These are phyloP conservation scores for Medauroidea extradentata DNA, from an alignment of 1,140 invertebrate genomes.

Conservation along the genomic window DNA sequence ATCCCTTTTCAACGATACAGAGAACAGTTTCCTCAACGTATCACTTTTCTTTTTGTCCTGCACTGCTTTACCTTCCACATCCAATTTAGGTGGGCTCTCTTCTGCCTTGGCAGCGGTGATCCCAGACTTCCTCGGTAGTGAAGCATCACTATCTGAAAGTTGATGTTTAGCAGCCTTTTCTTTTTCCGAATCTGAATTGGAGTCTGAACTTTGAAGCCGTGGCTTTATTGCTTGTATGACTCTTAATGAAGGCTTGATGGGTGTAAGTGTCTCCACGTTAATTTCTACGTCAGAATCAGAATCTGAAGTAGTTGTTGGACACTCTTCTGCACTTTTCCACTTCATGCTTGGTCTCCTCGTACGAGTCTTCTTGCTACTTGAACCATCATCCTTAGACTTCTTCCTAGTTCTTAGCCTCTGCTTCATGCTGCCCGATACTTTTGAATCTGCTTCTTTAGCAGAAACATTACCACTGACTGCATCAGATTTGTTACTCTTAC, in stretches of 20 bases:
- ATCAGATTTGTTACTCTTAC: too few relatives aligned
- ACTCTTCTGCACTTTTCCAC: slow-evolving; percentile 27
- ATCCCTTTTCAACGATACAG: slow-evolving; percentile 43
- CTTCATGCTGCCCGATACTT: background rate
- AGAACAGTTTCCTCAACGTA: slow-evolving; percentile 62
- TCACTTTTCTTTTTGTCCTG: slow-evolving; percentile 68
- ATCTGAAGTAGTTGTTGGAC: slow-evolving; percentile 30
- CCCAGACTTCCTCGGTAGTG: slow-evolving; percentile 9
- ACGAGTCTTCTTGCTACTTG: background rate
- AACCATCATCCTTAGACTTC: background rate
- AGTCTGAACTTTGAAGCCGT: background rate
- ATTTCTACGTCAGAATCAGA: slow-evolving; percentile 22
- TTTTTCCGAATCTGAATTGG: slow-evolving; percentile 19
- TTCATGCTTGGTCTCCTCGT: slow-evolving; percentile 9
- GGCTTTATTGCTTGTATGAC: background rate
- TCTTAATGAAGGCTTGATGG: too few relatives aligned
- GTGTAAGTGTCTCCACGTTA: too few relatives aligned
- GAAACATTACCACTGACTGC: too few relatives aligned
- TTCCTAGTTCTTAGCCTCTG: slow-evolving; percentile 34
- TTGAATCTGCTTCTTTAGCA: background rate
- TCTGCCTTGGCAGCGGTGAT: slow-evolving; percentile 26
- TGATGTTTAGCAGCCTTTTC: slow-evolving; percentile 41
- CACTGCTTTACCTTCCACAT: slow-evolving; percentile 52
- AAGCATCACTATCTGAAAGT: slow-evolving; percentile 39
- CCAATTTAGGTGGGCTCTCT: slow-evolving; percentile 48